Percentiles rank a stretch among this genome's conserved stretches.
These are phyloP conservation scores for Boloria euphrosyne DNA, from an alignment of 2,888 invertebrate species.

Conservation along the genomic window DNA sequence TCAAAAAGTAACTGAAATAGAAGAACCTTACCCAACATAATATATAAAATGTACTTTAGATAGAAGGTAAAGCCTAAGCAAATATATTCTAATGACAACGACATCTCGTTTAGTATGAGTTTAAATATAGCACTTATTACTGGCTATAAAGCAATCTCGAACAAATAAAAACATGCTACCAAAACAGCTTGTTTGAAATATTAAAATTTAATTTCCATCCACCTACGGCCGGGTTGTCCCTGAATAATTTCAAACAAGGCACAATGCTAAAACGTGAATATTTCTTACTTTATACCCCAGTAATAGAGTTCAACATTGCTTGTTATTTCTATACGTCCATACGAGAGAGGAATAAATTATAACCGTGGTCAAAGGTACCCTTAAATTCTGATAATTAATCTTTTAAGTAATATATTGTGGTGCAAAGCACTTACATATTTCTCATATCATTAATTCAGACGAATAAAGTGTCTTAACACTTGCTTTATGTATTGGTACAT, in stretches of 20 bases:
- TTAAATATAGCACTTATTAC: not conserved
- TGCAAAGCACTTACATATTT: conserved; percentile 12
- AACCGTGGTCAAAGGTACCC: conserved; percentile 35
- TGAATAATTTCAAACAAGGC: conserved; percentile 35
- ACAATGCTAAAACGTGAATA: conserved; percentile 21
- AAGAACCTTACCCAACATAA: too few relatives aligned
- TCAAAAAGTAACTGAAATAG: too few relatives aligned
- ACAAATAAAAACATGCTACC: conserved; percentile 25
- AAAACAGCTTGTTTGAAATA: conserved; percentile 38
- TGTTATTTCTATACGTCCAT: not conserved
- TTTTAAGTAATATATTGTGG: conserved; percentile 35
- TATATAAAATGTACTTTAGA: too few relatives aligned
- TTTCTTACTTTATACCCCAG: conserved; percentile 7
- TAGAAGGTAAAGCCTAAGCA: too few relatives aligned
- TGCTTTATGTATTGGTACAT: too few relatives aligned
- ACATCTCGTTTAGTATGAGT: not conserved
- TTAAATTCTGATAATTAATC: conserved; percentile 41
- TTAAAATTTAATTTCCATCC: conserved; percentile 42
- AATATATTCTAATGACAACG: too few relatives aligned
- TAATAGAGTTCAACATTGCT: conserved; percentile 24
- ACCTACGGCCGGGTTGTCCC: conserved; percentile 35
- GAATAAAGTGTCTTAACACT: too few relatives aligned
- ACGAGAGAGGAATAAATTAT: conserved; percentile 35
- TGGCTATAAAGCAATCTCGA: conserved; percentile 10
- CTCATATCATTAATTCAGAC: not conserved